Conservation (phyloP, 2,797 vertebrate species). For the Taenioides sp. region DNA sequence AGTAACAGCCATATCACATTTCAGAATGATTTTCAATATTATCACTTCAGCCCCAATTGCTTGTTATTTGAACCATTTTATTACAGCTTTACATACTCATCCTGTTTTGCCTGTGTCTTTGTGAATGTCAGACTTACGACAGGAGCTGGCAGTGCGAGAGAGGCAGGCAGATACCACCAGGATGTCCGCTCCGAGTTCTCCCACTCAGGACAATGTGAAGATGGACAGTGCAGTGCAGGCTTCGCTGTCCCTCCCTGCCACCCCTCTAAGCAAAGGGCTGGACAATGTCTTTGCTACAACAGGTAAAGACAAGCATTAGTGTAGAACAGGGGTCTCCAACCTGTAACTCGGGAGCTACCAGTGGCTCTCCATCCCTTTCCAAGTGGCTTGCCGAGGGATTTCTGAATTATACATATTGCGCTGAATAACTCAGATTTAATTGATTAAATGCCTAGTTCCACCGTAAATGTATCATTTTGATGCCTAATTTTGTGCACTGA, state of each 20-base stretch:
- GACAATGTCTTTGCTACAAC: conserved; percentile 89
- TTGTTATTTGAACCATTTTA: background rate
- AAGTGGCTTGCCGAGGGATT: too few species aligned
- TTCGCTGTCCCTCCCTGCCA: conserved; percentile 90
- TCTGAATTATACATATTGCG: too few species aligned
- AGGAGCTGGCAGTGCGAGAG: conserved; percentile 93
- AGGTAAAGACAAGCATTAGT: background rate
- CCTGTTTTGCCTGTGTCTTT: background rate
- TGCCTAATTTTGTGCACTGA: too few species aligned
- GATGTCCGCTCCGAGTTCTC: conserved; percentile 92
- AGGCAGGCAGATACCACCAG: conserved; percentile 86
- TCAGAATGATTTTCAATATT: too few species aligned
- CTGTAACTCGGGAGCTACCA: too few species aligned
- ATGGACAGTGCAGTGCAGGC: conserved; percentile 90
- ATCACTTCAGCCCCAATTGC: too few species aligned
- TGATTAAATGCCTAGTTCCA: too few species aligned
- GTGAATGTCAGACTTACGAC: conserved; percentile 83
- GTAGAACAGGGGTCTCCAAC: background rate
- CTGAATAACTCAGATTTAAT: too few species aligned
- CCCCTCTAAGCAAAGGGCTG: conserved; percentile 88
- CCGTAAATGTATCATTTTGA: too few species aligned
- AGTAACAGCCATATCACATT: too few species aligned
- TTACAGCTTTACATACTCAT: background rate
- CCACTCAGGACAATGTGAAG: conserved; percentile 88
- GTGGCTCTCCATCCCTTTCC: too few species aligned